Evolutionary conservation across 2,797 vertebrate genomes (phyloP).

Genomic region (Anolis apletophallus): DNA sequence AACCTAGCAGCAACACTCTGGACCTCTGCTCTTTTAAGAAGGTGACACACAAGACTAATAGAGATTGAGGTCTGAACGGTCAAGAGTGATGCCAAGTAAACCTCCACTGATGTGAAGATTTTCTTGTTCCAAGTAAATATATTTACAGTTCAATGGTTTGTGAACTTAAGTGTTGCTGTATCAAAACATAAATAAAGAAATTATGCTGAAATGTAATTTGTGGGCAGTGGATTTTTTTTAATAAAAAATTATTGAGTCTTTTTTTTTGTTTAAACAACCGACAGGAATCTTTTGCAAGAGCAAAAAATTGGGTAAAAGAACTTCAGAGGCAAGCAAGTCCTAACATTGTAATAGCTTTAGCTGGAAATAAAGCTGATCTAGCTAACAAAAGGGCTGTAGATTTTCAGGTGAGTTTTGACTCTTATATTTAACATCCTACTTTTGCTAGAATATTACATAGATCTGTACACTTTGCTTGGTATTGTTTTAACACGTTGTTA

Average conservation of each 20-base stretch:
- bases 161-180: background rate
- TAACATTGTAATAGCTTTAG: conserved; percentile 99
- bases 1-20: background rate
- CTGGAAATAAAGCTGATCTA: conserved; percentile 98
- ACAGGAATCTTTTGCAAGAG: conserved; percentile 98
- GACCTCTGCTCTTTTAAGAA: background rate
- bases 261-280: conserved; percentile 70
- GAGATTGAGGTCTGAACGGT: background rate
- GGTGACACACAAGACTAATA: background rate
- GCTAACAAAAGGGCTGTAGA: conserved; percentile 97
- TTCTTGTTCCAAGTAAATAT: background rate
- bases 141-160: background rate
- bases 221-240: conserved; percentile 18
- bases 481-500: background rate
- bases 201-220: conserved; percentile 18
- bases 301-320: conserved; percentile 99
- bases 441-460: conserved; percentile 27
- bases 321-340: conserved; percentile 99
- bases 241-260: conserved; percentile 40
- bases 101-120: background rate
- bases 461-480: background rate
- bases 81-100: background rate
- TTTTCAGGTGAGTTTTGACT: conserved; percentile 88
- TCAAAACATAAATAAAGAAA: background rate
- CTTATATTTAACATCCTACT: conserved; percentile 37